Conservation (phyloP, 2,797 vertebrate species). For the Anguilla pacifica region DNA sequence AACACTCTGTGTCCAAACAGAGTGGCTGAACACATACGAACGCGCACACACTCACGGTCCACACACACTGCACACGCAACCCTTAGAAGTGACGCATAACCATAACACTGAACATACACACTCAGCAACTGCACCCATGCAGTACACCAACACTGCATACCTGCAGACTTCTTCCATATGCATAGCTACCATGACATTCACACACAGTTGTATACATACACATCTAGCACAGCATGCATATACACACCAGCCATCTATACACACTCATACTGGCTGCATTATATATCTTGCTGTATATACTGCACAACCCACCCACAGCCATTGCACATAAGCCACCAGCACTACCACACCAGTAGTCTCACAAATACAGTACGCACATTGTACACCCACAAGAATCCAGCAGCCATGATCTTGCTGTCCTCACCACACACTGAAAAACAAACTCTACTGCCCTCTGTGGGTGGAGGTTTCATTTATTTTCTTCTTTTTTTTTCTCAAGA, state of each 20-base stretch:
- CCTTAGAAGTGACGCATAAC: neutral
- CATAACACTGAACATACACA: neutral
- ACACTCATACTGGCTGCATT: conserved; percentile 16
- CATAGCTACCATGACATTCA: conserved; percentile 24
- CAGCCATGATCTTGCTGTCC: neutral
- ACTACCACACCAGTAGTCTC: neutral
- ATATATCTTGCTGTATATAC: conserved; percentile 7
- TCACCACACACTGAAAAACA: conserved; percentile 22
- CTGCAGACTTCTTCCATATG: conserved; percentile 26
- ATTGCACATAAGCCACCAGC: neutral
- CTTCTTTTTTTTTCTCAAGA: neutral
- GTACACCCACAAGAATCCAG: neutral
- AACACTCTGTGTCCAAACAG: conserved; percentile 29
- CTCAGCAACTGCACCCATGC: neutral
- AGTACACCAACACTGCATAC: conserved; percentile 17
- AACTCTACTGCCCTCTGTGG: conserved; percentile 18
- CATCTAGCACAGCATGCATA: conserved; percentile 20
- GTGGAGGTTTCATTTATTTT: neutral
- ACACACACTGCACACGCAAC: neutral
- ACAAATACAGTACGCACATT: neutral
- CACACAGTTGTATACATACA: conserved; percentile 30
- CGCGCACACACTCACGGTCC: neutral
- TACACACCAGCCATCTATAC: neutral
- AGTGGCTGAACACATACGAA: conserved; percentile 24
- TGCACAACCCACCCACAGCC: neutral